These are phyloP conservation scores for Strix aluco DNA, from an alignment of 2,113 vertebrate genomes.

Conservation along the genomic window DNA sequence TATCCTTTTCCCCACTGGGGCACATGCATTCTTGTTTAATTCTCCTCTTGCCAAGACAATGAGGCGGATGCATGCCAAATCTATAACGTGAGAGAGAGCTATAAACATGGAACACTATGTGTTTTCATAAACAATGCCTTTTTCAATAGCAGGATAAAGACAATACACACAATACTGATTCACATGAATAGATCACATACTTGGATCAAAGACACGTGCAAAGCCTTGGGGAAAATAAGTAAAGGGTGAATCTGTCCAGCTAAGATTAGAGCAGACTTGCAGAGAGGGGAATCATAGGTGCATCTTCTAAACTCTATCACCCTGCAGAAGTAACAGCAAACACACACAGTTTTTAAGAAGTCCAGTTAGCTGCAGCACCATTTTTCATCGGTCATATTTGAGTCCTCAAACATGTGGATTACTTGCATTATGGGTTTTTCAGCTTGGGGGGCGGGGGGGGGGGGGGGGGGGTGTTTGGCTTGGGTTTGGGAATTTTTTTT, in stretches of 20 bases:
- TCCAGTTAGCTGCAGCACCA: background rate
- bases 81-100: slow-evolving; percentile 36
- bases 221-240: background rate
- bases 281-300: background rate
- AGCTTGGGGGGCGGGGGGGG: too few species aligned
- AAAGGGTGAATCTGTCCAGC: background rate
- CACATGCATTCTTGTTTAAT: slow-evolving; percentile 1
- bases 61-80: slow-evolving; percentile 32
- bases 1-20: background rate
- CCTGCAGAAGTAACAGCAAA: background rate
- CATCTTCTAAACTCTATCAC: background rate
- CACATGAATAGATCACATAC: background rate
- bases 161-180: background rate
- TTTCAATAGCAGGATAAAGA: slow-evolving; percentile 41
- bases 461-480: background rate
- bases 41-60: slow-evolving; percentile 51
- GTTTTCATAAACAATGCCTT: slow-evolving; percentile 29
- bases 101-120: background rate
- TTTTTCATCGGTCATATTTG: background rate
- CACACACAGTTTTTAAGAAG: background rate
- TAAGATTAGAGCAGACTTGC: background rate
- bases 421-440: background rate
- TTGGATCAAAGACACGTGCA: background rate
- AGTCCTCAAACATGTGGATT: background rate
- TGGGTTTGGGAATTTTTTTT: too few species aligned